Base-by-base conservation (phyloP, 2,113 vertebrate genomes). In the Ammospiza nelsoni region DNA sequence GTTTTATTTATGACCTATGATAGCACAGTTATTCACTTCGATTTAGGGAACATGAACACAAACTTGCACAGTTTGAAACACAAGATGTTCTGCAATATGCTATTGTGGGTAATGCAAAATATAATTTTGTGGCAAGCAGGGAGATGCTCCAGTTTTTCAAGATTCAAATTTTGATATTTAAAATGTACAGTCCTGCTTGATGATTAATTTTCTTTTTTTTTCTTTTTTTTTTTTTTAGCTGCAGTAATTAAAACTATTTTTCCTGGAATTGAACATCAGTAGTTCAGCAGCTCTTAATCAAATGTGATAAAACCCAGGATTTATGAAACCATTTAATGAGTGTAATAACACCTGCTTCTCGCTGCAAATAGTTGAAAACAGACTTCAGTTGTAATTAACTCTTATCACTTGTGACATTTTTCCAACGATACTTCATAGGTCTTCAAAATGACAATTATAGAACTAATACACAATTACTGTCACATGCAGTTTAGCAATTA, bases 381-480 rank as follows among this genome's bases (percentile, higher is more conserved):
- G 98, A 97, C 97, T 97, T 98, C 97, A 97, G 95, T 95, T 96
- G 97, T 96, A 97, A 98, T 98, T 98, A 98, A 98, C 96, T 95
- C 97, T 98, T 97, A 98, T 98, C 97, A 94, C 96, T 90, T 94
- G 96, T 98, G 98, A 98, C 98, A 97, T 97, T 98, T 97, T 97
- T 97, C 90, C 94, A 97, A 90, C 95, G 96, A 98, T 98, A 98
- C 97, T 98, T 98, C 97, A 96, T 97, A 96, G 97, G 97, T 97
- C 97, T 97, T 98, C 97, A 98, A 98, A 97, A 97, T 92, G 96
- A 98, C 98, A 98, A 98, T 98, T 98, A 98, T 12, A 96, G 96
- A 97, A 97, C 97, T 97, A 98, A 98, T 97, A 97, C 97, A 97
- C 96, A 98, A 98, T 98, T 98, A 98, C 97, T 98, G 98, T 98